phyloP scores from a whole-genome alignment of 2,888 invertebrate genomes.

The Phengaris arion region DNA sequence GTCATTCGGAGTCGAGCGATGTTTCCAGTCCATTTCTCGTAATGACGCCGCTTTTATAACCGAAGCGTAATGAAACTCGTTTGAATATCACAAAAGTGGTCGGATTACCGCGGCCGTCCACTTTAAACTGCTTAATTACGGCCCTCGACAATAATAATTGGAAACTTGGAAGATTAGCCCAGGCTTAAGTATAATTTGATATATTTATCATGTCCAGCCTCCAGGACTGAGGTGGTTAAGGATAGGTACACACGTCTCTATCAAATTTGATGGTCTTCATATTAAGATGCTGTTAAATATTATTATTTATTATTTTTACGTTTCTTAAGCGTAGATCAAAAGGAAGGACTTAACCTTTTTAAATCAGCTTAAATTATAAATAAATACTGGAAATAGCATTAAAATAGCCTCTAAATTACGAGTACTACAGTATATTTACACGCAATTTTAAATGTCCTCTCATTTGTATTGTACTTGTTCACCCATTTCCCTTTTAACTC shows the following conservation, averaged over 20 bases:
- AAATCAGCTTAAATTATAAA: not conserved
- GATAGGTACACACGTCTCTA: too few relatives aligned
- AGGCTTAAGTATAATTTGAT: conserved; percentile 60
- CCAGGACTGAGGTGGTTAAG: not conserved
- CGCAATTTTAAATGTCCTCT: not conserved
- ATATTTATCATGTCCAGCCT: conserved; percentile 32
- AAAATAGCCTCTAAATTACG: not conserved
- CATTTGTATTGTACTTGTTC: not conserved
- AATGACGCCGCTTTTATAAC: conserved; percentile 73
- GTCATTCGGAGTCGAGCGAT: conserved; percentile 68
- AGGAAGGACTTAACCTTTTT: too few relatives aligned
- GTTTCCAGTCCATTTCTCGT: conserved; percentile 75
- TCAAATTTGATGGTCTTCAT: too few relatives aligned
- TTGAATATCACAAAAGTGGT: conserved; percentile 78
- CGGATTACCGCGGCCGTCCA: conserved; percentile 69
- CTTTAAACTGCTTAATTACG: conserved; percentile 77
- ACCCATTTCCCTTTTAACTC: not conserved
- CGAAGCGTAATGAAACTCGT: conserved; percentile 76
- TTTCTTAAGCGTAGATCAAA: too few relatives aligned
- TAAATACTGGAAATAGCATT: too few relatives aligned
- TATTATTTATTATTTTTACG: too few relatives aligned
- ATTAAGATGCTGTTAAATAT: too few relatives aligned
- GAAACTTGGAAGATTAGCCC: conserved; percentile 69
- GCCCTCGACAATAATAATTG: conserved; percentile 74
- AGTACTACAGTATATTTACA: not conserved